Conservation (phyloP, 2,888 invertebrate species). For the Epirrita christyi region DNA sequence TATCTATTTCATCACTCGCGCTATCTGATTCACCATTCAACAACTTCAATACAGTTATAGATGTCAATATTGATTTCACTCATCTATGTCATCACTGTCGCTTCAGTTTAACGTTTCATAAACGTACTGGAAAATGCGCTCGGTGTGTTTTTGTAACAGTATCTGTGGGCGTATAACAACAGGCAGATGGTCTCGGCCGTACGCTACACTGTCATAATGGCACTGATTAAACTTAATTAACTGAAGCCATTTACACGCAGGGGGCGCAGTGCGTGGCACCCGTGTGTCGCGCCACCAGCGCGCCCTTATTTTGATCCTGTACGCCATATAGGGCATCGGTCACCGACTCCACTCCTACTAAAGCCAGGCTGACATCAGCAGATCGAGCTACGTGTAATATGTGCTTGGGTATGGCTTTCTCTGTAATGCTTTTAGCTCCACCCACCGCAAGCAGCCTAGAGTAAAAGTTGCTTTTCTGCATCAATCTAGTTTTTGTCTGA, state of each 20-base stretch:
- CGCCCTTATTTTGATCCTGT: constrained; percentile 38
- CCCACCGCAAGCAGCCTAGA: background rate
- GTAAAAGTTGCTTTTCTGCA: too few species aligned
- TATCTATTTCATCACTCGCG: background rate
- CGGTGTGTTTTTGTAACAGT: constrained; percentile 64
- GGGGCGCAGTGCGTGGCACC: constrained; percentile 48
- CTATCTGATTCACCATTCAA: constrained; percentile 17
- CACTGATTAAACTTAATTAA: constrained; percentile 84
- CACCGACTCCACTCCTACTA: constrained; percentile 47
- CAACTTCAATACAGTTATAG: constrained; percentile 6
- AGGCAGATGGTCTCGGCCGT: constrained; percentile 69
- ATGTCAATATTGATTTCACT: constrained; percentile 8
- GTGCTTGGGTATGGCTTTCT: constrained; percentile 6
- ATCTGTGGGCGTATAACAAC: constrained; percentile 77
- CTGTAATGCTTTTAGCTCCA: constrained; percentile 8
- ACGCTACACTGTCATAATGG: constrained; percentile 61
- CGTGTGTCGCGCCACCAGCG: constrained; percentile 43
- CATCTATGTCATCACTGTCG: constrained; percentile 17
- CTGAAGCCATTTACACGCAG: constrained; percentile 80
- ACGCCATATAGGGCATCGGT: constrained; percentile 56
- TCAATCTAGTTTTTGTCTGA: too few species aligned
- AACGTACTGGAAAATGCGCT: constrained; percentile 28
- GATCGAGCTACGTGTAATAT: constrained; percentile 1
- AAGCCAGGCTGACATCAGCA: constrained; percentile 20
- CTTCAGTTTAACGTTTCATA: constrained; percentile 31